Evolutionary conservation across 2,113 vertebrate species (phyloP).

Genomic region (Tauraco erythrolophus): DNA sequence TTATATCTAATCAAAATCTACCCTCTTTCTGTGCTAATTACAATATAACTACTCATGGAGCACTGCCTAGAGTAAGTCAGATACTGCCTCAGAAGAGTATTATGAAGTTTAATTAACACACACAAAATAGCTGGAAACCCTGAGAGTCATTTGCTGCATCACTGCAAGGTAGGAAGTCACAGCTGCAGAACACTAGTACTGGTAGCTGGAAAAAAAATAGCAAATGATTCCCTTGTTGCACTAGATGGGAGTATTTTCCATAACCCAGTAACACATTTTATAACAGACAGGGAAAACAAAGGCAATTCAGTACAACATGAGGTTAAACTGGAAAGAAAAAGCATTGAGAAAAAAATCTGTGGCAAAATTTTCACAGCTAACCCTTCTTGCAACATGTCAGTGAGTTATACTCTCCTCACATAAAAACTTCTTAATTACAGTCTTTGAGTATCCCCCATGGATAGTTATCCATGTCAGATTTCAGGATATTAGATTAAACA

Average conservation of each 20-base stretch:
- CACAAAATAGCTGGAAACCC: background rate
- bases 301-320: background rate
- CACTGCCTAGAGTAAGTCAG: background rate
- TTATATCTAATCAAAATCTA: too few relatives aligned
- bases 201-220: background rate
- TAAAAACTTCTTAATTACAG: background rate
- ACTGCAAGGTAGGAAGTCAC: background rate
- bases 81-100: background rate
- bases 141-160: background rate
- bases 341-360: background rate
- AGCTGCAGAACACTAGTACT: background rate
- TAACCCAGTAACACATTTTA: background rate
- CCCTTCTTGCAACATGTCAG: background rate
- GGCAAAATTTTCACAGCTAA: constrained; percentile 10
- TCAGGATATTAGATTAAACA: background rate
- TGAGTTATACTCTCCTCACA: background rate
- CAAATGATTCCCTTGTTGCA: background rate
- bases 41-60: background rate
- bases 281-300: background rate
- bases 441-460: background rate
- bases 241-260: background rate
- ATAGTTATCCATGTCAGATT: constrained; percentile 7
- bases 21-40: background rate
- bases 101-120: background rate
- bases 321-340: constrained; percentile 7